Evolutionary conservation across 2,888 invertebrate species (phyloP).

Genomic region (Eupelmus urozonus): DNA sequence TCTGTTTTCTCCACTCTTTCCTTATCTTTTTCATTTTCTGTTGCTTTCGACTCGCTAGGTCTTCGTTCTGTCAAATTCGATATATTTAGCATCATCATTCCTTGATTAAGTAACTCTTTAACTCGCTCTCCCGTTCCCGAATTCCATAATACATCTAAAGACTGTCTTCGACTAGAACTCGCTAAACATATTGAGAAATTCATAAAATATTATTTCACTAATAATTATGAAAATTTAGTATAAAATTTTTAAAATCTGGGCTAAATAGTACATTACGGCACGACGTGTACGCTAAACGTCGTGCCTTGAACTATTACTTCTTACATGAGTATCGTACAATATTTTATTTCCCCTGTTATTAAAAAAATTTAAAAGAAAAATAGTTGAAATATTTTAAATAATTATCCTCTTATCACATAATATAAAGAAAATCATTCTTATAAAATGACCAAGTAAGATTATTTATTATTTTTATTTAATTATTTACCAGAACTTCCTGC

Average conservation of each 20-base stretch:
- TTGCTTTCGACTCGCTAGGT: conserved; percentile 84
- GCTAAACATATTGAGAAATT: conserved; percentile 62
- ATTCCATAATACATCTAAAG: conserved; percentile 85
- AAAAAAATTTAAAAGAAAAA: no score
- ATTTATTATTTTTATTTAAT: no score
- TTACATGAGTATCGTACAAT: no score
- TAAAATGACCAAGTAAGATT: neutral
- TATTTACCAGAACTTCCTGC: conserved; percentile 75
- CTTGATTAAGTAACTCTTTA: conserved; percentile 89
- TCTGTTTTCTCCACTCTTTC: conserved; percentile 69
- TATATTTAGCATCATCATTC: conserved; percentile 85
- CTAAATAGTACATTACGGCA: no score
- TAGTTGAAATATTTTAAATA: no score
- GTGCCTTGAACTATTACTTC: no score
- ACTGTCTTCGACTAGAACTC: conserved; percentile 82
- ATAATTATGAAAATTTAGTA: no score
- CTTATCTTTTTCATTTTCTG: conserved; percentile 77
- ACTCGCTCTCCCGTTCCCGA: conserved; percentile 88
- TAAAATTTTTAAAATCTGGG: no score
- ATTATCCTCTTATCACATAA: no score
- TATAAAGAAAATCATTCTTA: neutral
- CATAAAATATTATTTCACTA: neutral
- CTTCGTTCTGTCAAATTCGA: conserved; percentile 86
- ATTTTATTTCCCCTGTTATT: no score
- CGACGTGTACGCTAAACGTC: no score